Evolutionary conservation across 2,888 invertebrate species (phyloP).

Genomic region (Tachina grossa): DNA sequence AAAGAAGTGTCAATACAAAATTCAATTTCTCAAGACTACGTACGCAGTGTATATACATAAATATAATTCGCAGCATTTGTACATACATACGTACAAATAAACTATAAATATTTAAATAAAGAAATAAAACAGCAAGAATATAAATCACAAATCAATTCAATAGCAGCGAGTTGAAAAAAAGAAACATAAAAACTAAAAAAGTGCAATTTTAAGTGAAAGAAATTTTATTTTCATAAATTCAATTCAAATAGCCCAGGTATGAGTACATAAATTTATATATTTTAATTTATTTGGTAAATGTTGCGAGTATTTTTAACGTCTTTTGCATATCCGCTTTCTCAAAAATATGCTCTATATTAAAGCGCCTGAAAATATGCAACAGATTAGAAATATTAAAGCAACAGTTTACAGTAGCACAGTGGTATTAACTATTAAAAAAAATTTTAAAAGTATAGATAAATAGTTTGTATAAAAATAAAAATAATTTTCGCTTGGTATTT

Average conservation of each 20-base stretch:
- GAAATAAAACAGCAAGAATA: background rate
- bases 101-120: constrained; percentile 6
- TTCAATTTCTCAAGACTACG: constrained; percentile 21
- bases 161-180: constrained; percentile 1
- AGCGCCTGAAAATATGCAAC: constrained; percentile 64
- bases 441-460: background rate
- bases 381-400: constrained; percentile 37
- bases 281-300: background rate
- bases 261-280: constrained; percentile 5
- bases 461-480: constrained; percentile 17
- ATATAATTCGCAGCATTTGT: constrained; percentile 15
- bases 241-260: constrained; percentile 58
- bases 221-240: background rate
- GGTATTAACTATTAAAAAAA: background rate
- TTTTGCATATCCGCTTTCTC: constrained; percentile 41
- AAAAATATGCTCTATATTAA: background rate
- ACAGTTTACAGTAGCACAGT: constrained; percentile 21
- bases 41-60: background rate
- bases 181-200: constrained; percentile 29
- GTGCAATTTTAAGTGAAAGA: constrained; percentile 17
- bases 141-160: background rate
- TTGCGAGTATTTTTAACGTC: background rate
- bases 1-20: constrained; percentile 61
- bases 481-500: background rate
- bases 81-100: constrained; percentile 30